Percentiles rank a stretch among this genome's conserved stretches.
These are phyloP conservation scores for Manis pentadactyla DNA, from an alignment of 2,797 vertebrate species.

Conservation along the genomic window DNA sequence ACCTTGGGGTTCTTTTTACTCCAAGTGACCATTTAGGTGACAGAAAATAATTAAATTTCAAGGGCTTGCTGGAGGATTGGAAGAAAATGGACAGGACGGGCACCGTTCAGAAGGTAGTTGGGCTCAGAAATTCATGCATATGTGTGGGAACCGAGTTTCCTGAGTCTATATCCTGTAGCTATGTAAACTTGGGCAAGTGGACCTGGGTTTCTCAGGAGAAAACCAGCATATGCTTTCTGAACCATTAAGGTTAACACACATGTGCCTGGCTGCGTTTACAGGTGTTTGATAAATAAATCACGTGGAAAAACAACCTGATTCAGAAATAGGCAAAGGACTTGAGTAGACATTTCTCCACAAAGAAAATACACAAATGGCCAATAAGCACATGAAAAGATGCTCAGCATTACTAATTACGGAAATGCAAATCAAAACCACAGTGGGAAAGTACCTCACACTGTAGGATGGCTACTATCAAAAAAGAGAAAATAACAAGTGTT, in stretches of 20 bases:
- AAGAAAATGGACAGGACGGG: not conserved
- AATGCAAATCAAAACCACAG: not conserved
- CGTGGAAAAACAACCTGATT: not conserved
- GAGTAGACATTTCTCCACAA: not conserved
- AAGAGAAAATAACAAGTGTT: not conserved
- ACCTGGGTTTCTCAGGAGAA: not conserved
- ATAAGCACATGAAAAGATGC: not conserved
- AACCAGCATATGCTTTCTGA: not conserved
- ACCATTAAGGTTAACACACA: not conserved
- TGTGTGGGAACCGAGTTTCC: not conserved
- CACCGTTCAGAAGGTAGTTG: not conserved
- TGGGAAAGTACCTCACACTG: not conserved
- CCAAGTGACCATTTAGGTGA: not conserved
- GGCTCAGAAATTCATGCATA: not conserved
- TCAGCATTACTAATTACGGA: not conserved
- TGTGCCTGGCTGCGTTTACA: not conserved
- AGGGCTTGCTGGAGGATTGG: not conserved
- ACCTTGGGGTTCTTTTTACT: not conserved
- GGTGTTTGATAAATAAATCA: not conserved
- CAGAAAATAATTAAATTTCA: not conserved
- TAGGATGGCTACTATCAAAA: not conserved
- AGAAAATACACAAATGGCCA: not conserved
- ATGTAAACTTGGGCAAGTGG: not conserved
- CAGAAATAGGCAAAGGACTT: not conserved
- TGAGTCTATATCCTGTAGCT: not conserved